These are phyloP conservation scores for Nomia melanderi DNA, from an alignment of 1,140 invertebrate species.

Conservation along the genomic window DNA sequence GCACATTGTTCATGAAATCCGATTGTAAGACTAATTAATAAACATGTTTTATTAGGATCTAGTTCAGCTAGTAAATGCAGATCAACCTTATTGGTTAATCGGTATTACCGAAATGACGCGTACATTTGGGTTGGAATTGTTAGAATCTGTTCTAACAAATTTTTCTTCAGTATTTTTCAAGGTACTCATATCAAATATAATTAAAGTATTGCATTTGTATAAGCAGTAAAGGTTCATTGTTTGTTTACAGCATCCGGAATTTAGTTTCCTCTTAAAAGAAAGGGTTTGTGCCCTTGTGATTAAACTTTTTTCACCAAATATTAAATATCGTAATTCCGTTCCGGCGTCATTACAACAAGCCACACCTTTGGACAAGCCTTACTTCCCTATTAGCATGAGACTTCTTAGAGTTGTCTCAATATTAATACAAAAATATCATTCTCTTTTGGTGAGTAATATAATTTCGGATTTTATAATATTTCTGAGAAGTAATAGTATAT, in stretches of 20 bases:
- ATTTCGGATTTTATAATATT: conserved; percentile 1
- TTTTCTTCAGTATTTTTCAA: conserved; percentile 96
- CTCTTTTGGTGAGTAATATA: conserved; percentile 87
- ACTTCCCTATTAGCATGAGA: conserved; percentile 98
- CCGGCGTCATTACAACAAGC: conserved; percentile 82
- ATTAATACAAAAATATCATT: conserved; percentile 96
- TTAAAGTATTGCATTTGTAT: conserved; percentile 3
- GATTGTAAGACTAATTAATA: conserved; percentile 14
- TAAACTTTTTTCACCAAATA: conserved; percentile 98
- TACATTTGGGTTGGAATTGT: conserved; percentile 96
- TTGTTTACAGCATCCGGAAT: conserved; percentile 93
- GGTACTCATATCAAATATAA: conserved; percentile 80
- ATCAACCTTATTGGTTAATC: conserved; percentile 96
- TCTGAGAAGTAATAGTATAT: not conserved
- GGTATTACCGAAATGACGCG: conserved; percentile 98
- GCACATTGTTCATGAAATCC: conserved; percentile 1
- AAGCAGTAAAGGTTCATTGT: conserved; percentile 4
- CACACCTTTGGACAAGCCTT: conserved; percentile 92
- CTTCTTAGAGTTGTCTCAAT: conserved; percentile 95
- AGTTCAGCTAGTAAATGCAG: conserved; percentile 97
- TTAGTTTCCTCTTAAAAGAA: conserved; percentile 97
- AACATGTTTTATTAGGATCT: conserved; percentile 87
- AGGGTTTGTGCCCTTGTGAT: conserved; percentile 98
- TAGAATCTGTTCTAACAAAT: conserved; percentile 95
- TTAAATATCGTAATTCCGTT: conserved; percentile 89